Evolutionary conservation across 2,797 vertebrate species (phyloP).

Genomic region (Malurus splendens): DNA sequence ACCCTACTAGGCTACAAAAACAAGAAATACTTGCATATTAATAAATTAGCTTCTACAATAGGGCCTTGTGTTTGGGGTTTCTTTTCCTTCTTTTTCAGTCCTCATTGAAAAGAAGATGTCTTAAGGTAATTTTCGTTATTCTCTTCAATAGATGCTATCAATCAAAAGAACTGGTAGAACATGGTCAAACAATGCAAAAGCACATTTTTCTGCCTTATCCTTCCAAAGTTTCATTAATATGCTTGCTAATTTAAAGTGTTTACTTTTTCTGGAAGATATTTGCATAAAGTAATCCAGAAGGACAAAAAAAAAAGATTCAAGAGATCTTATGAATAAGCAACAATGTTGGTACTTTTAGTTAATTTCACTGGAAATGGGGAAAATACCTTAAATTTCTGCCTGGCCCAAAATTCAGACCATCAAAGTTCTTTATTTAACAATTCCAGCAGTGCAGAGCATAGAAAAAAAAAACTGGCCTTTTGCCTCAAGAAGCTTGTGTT

Average conservation of each 20-base stretch:
- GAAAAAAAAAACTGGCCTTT: neutral
- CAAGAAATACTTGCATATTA: neutral
- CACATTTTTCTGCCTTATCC: neutral
- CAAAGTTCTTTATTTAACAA: neutral
- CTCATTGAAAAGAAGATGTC: neutral
- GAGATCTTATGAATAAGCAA: neutral
- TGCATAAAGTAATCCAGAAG: neutral
- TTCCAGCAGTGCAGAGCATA: neutral
- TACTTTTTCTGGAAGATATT: neutral
- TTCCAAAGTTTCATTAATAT: neutral
- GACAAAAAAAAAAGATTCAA: neutral
- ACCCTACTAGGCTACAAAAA: neutral
- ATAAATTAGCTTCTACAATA: neutral
- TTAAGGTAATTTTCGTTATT: neutral
- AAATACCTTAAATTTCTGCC: neutral
- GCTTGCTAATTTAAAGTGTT: neutral
- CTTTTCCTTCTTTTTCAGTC: neutral
- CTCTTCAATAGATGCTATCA: neutral
- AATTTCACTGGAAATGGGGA: neutral
- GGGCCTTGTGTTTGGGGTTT: fast-evolving
- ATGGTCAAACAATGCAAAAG: neutral
- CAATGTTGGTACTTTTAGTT: neutral
- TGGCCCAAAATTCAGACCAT: neutral
- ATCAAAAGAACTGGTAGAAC: neutral
- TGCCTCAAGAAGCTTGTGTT: neutral